Percentiles rank a stretch among this genome's conserved stretches.
These are phyloP conservation scores for Plebejus argus DNA, from an alignment of 2,888 invertebrate genomes.

Conservation along the genomic window DNA sequence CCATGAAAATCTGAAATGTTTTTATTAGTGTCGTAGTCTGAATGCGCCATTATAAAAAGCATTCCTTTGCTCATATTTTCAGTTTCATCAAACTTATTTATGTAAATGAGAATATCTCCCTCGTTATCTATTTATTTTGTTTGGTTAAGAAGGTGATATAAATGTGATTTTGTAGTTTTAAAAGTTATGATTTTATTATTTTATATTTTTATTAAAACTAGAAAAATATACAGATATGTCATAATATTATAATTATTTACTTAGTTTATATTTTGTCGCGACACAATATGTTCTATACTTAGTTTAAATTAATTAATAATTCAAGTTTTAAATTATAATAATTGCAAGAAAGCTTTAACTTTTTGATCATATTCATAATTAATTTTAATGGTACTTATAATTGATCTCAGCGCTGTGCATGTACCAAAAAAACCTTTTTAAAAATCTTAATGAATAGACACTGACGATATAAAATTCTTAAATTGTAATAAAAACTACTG, in stretches of 20 bases:
- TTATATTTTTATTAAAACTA: neutral
- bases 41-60: neutral
- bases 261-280: neutral
- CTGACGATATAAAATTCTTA: too few species aligned
- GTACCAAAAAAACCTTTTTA: neutral
- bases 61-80: neutral
- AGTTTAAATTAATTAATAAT: neutral
- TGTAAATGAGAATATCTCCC: neutral
- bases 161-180: conserved; percentile 1
- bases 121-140: neutral
- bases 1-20: too few species aligned
- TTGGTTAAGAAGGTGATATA: neutral
- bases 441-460: too few species aligned
- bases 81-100: neutral
- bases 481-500: too few species aligned
- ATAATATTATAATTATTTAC: neutral
- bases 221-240: neutral
- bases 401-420: neutral
- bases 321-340: neutral
- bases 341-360: neutral
- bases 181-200: neutral
- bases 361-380: neutral
- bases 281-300: neutral
- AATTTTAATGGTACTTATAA: neutral
- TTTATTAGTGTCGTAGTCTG: neutral